phyloP scores from a whole-genome alignment of 2,888 invertebrate genomes.

The Sipha maydis region DNA sequence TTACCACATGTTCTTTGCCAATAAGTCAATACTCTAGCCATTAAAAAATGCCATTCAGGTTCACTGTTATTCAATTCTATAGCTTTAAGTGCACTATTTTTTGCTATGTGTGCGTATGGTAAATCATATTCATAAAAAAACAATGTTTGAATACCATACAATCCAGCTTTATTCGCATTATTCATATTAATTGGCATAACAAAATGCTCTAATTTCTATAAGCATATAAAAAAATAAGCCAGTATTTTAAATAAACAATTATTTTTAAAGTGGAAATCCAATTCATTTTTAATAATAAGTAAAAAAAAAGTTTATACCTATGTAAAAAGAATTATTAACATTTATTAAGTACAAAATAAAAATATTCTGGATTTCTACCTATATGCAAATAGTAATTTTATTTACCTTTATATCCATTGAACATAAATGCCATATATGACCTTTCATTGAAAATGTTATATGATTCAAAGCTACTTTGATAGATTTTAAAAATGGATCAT shows the following conservation, averaged over 20 bases:
- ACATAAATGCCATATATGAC: slow-evolving; percentile 11
- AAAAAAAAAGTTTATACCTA: not conserved
- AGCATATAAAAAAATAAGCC: not conserved
- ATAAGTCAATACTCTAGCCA: slow-evolving; percentile 39
- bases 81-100: slow-evolving; percentile 34
- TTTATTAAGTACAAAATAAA: too few species aligned
- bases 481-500: slow-evolving; percentile 41
- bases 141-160: slow-evolving; percentile 39
- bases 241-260: not conserved
- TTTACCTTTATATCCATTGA: slow-evolving; percentile 14
- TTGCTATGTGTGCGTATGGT: slow-evolving; percentile 20
- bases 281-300: not conserved
- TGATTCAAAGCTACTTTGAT: slow-evolving; percentile 35
- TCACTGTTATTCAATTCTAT: slow-evolving; percentile 24
- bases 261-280: not conserved
- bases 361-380: not conserved
- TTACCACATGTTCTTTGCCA: slow-evolving; percentile 8
- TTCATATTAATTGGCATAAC: slow-evolving; percentile 42
- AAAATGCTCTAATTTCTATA: slow-evolving; percentile 22
- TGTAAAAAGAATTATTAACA: not conserved
- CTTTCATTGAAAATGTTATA: slow-evolving; percentile 40
- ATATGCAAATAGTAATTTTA: not conserved
- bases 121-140: slow-evolving; percentile 50
- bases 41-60: slow-evolving; percentile 47
- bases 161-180: slow-evolving; percentile 43